Percentiles rank a stretch among this genome's conserved stretches.
Evolutionary conservation across 2,888 invertebrate genomes (phyloP).

Genomic region (Heliconius sara): DNA sequence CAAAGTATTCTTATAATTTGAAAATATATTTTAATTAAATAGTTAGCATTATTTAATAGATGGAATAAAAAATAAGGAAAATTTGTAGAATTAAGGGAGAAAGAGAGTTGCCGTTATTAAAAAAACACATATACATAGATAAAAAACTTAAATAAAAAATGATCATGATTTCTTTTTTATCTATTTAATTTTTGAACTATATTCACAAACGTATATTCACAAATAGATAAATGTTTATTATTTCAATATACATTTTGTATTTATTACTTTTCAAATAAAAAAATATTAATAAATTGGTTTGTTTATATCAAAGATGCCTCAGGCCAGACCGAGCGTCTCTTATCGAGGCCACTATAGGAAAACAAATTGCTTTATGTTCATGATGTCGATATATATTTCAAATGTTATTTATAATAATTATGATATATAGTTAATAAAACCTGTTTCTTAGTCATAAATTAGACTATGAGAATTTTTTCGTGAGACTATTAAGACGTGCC

Average conservation of each 20-base stretch:
- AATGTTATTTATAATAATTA: neutral
- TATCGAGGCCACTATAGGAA: conserved; percentile 10
- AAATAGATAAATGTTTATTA: neutral
- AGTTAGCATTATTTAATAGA: too few species aligned
- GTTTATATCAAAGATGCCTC: neutral
- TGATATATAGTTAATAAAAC: neutral
- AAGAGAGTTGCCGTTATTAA: too few species aligned
- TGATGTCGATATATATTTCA: conserved; percentile 4
- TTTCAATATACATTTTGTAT: neutral
- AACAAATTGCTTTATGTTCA: neutral
- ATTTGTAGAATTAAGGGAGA: too few species aligned
- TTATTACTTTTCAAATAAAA: conserved; percentile 13
- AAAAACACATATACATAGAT: too few species aligned
- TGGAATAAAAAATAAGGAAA: too few species aligned
- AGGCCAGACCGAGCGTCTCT: conserved; percentile 3
- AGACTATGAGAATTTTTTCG: neutral
- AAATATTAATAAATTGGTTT: conserved; percentile 2
- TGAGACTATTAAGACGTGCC: too few species aligned
- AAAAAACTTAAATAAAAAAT: too few species aligned
- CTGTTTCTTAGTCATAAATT: conserved; percentile 3
- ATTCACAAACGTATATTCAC: too few species aligned
- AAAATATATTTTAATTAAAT: too few species aligned
- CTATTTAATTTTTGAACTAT: too few species aligned
- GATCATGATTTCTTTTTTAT: too few species aligned
- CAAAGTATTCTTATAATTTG: too few species aligned